Evolutionary conservation across 2,797 vertebrate species (phyloP).

Genomic region (Hippopotamyrus pictus): DNA sequence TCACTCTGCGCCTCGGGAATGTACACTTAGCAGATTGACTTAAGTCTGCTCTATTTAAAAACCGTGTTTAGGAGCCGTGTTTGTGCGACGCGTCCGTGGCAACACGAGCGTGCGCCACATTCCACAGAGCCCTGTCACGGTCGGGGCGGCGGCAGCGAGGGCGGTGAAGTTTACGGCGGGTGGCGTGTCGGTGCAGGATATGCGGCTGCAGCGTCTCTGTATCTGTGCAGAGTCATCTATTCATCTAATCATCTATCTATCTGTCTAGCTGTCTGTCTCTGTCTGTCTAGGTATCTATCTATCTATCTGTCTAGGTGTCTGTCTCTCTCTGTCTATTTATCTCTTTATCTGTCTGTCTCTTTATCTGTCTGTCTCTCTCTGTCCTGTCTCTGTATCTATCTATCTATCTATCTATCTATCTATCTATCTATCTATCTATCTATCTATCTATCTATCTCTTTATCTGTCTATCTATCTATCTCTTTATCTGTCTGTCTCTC

Average conservation of each 20-base stretch:
- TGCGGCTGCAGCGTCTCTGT: neutral
- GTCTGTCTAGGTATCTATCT: neutral
- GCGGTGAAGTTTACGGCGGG: neutral
- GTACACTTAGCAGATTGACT: neutral
- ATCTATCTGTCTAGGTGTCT: too few species aligned
- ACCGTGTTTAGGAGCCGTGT: neutral
- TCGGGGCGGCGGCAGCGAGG: neutral
- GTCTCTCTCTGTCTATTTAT: too few species aligned
- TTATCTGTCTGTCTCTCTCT: too few species aligned
- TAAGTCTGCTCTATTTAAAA: slow-evolving; percentile 8
- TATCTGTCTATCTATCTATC: neutral
- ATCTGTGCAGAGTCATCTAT: neutral
- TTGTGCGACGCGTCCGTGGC: neutral
- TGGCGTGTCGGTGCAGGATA: neutral
- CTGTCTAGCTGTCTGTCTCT: neutral
- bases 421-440: too few species aligned
- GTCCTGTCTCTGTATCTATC: too few species aligned
- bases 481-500: neutral
- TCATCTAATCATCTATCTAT: neutral
- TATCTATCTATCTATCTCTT: too few species aligned
- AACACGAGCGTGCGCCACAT: neutral
- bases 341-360: neutral
- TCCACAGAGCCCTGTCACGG: neutral
- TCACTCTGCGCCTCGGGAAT: neutral
- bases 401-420: neutral